Evolutionary conservation across 1,140 invertebrate genomes (phyloP).

Genomic region (Zaprionus taronus): DNA sequence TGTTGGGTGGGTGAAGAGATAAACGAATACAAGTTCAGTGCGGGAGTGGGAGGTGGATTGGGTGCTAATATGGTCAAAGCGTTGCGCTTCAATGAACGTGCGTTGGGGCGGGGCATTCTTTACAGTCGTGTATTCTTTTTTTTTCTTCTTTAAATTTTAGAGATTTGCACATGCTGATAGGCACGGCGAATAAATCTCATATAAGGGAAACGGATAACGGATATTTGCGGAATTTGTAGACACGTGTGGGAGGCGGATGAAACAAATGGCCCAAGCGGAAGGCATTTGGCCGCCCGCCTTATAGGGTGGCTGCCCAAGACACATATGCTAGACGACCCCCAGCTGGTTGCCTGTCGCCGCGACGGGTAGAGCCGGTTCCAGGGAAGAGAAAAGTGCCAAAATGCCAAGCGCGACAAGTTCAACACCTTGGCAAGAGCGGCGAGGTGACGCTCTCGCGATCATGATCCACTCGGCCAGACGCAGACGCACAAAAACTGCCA

Average conservation of each 20-base stretch:
- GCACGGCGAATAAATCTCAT: constrained; percentile 72
- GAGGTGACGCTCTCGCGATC: constrained; percentile 35
- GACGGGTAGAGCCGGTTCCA: not conserved
- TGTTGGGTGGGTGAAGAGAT: constrained; percentile 49
- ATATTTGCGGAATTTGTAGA: constrained; percentile 80
- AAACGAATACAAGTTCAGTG: constrained; percentile 42
- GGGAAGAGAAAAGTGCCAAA: constrained; percentile 66
- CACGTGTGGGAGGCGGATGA: constrained; percentile 57
- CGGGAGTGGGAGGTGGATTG: constrained; percentile 39
- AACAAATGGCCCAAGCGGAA: constrained; percentile 65
- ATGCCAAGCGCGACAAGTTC: constrained; percentile 78
- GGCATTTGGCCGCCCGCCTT: constrained; percentile 56
- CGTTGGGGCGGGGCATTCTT: constrained; percentile 19
- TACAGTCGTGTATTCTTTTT: constrained; percentile 33
- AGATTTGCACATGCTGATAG: constrained; percentile 76
- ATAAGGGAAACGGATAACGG: constrained; percentile 79
- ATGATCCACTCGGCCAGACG: constrained; percentile 73
- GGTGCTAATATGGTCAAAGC: constrained; percentile 81
- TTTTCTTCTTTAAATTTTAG: constrained; percentile 71
- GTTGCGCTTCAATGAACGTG: constrained; percentile 44
- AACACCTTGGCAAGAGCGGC: constrained; percentile 56
- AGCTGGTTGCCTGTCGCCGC: constrained; percentile 19
- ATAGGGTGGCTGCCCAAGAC: constrained; percentile 61
- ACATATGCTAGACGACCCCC: constrained; percentile 49
- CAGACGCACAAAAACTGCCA: constrained; percentile 47